Percentiles rank a stretch among this genome's conserved stretches.
Evolutionary conservation across 2,888 invertebrate species (phyloP).

Genomic region (Stomorhina lunata): DNA sequence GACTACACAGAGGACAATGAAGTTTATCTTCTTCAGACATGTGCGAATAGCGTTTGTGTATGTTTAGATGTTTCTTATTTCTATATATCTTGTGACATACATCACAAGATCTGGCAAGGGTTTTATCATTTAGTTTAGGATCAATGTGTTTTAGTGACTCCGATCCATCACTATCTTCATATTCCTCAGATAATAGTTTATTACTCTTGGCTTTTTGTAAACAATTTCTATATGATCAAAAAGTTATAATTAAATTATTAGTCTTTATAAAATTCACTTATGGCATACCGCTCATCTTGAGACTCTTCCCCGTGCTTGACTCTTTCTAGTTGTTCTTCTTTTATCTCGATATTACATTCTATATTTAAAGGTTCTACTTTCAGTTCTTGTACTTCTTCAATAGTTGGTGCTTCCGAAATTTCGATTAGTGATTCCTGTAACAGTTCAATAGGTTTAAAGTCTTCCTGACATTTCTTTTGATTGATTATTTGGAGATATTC

Average conservation of each 20-base stretch:
- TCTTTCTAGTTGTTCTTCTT: constrained; percentile 18
- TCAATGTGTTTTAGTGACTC: constrained; percentile 28
- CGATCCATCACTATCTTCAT: constrained; percentile 17
- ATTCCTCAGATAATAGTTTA: constrained; percentile 16
- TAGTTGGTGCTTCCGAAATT: background rate
- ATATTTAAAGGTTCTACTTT: constrained; percentile 39
- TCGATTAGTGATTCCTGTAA: constrained; percentile 52
- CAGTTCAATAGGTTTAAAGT: constrained; percentile 40
- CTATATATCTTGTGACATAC: constrained; percentile 55
- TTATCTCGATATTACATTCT: background rate
- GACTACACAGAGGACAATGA: constrained; percentile 49
- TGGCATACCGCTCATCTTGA: constrained; percentile 30
- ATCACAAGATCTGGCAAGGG: constrained; percentile 51
- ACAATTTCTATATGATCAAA: background rate
- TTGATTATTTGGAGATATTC: no score
- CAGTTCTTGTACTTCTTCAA: background rate
- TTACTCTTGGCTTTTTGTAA: background rate
- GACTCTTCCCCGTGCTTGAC: no score
- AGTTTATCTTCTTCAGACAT: constrained; percentile 57
- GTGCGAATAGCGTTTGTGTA: constrained; percentile 56
- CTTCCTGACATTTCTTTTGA: no score
- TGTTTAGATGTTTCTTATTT: constrained; percentile 40
- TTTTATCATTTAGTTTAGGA: background rate
- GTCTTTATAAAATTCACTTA: background rate
- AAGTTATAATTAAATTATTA: background rate